A percentile compares a stretch with the other conserved stretches of the same genome.
Evolutionary conservation across 1,140 invertebrate species (phyloP).

Genomic region (Bombus terrestris): DNA sequence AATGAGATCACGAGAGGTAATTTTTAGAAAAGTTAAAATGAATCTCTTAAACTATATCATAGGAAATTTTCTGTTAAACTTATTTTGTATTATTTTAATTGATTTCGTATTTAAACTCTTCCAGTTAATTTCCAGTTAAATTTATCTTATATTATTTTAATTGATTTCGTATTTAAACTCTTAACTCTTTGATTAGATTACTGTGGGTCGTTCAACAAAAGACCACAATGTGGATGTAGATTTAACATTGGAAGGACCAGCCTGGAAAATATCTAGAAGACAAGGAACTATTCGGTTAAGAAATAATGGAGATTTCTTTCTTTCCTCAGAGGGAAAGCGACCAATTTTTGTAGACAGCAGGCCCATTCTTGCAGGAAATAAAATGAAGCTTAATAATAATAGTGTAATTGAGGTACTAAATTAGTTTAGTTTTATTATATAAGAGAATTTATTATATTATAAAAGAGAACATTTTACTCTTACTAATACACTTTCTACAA

Average conservation of each 20-base stretch:
- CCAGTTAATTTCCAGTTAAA: background rate
- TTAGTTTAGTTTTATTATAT: conserved; percentile 3
- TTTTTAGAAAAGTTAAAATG: background rate
- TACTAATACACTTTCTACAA: conserved; percentile 30
- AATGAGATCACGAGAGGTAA: conserved; percentile 96
- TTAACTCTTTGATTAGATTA: conserved; percentile 86
- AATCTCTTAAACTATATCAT: background rate
- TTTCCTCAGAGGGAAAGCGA: conserved; percentile 97
- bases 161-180: background rate
- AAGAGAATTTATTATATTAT: background rate
- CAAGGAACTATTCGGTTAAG: conserved; percentile 95
- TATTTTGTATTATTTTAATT: background rate
- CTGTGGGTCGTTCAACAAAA: conserved; percentile 94
- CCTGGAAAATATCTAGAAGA: conserved; percentile 92
- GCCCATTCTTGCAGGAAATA: conserved; percentile 93
- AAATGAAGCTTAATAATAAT: conserved; percentile 95
- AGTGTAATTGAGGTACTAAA: conserved; percentile 93
- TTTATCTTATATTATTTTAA: background rate
- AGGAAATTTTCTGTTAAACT: background rate
- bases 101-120: background rate
- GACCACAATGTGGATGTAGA: conserved; percentile 97
- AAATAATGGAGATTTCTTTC: conserved; percentile 96
- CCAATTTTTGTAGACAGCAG: conserved; percentile 97
- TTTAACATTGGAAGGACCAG: conserved; percentile 94
- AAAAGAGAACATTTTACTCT: background rate